These are phyloP conservation scores for Urocolius indicus DNA, from an alignment of 2,113 vertebrate genomes.

Conservation along the genomic window DNA sequence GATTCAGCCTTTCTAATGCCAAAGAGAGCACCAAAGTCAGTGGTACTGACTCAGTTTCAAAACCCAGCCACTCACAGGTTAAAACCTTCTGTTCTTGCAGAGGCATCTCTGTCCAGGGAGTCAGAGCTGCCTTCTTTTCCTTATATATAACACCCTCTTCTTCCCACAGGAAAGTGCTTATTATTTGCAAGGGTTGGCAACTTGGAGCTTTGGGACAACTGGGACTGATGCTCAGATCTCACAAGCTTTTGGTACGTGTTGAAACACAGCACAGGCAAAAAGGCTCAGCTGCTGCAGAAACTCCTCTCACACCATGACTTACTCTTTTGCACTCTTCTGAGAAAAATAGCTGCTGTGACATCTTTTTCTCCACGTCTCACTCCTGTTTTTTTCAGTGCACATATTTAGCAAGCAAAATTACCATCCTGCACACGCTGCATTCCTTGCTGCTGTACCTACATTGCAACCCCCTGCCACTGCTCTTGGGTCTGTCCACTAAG, in stretches of 20 bases:
- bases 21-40: neutral
- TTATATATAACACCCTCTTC: neutral
- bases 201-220: neutral
- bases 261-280: fast-evolving
- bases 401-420: neutral
- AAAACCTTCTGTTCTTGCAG: neutral
- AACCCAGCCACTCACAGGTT: neutral
- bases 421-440: fast-evolving
- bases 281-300: neutral
- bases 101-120: neutral
- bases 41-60: neutral
- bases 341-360: neutral
- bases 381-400: neutral
- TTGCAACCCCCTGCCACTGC: fast-evolving
- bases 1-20: neutral
- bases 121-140: neutral
- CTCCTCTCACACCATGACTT: fast-evolving
- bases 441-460: fast-evolving
- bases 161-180: neutral
- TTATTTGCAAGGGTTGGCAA: neutral
- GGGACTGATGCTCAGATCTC: neutral
- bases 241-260: neutral
- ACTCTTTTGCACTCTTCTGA: fast-evolving
- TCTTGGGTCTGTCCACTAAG: neutral
- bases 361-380: neutral